Percentiles rank a stretch among this genome's conserved stretches.
Evolutionary conservation across 2,113 vertebrate genomes (phyloP).

Genomic region (Melanerpes aurifrons): DNA sequence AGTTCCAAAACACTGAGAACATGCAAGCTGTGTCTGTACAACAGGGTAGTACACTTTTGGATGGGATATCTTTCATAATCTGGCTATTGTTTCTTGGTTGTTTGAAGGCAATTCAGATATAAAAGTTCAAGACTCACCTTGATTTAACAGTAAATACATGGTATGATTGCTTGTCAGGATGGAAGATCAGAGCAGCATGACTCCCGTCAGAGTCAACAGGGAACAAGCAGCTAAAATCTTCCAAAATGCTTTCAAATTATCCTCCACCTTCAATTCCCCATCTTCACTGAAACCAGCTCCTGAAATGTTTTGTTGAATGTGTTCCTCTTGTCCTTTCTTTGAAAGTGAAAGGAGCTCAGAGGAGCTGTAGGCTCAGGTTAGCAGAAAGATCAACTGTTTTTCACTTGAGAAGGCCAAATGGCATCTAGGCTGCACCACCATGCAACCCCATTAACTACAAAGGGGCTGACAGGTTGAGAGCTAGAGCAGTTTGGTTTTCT

Average conservation of each 20-base stretch:
- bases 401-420: background rate
- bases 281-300: background rate
- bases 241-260: conserved; percentile 35
- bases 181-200: conserved; percentile 39
- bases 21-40: accelerated
- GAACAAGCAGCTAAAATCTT: conserved; percentile 38
- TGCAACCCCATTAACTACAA: background rate
- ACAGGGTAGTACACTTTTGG: background rate
- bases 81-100: background rate
- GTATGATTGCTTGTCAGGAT: background rate
- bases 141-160: background rate
- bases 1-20: accelerated
- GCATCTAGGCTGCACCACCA: background rate
- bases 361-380: background rate
- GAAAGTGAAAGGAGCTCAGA: background rate
- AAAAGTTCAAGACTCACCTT: background rate
- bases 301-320: background rate
- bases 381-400: background rate
- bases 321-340: background rate
- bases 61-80: background rate
- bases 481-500: background rate
- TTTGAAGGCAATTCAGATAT: background rate
- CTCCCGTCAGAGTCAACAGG: conserved; percentile 10
- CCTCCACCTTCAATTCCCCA: background rate
- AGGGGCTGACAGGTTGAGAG: background rate